Evolutionary conservation across 2,888 invertebrate genomes (phyloP).

Genomic region (Drosophila affinis): DNA sequence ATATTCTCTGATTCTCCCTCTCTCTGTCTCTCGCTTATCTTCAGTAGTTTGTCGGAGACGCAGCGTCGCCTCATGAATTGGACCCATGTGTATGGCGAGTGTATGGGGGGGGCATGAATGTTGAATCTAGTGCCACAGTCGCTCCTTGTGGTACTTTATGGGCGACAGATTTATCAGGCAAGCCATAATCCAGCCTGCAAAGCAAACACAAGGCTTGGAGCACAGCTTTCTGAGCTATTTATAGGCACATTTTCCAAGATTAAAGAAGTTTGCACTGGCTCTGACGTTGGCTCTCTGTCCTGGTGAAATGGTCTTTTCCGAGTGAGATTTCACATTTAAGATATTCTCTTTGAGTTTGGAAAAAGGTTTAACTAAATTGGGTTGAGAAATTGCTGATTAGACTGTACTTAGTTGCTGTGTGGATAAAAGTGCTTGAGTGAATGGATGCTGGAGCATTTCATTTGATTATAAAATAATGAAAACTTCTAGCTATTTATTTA

Average conservation of each 20-base stretch:
- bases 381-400: constrained; percentile 12
- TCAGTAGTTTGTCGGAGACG: constrained; percentile 48
- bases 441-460: background rate
- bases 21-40: constrained; percentile 41
- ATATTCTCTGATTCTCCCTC: constrained; percentile 4
- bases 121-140: constrained; percentile 44
- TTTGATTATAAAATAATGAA: background rate
- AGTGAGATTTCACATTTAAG: constrained; percentile 20
- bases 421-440: background rate
- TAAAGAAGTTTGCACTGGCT: constrained; percentile 32
- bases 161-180: constrained; percentile 59
- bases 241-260: constrained; percentile 45
- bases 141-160: constrained; percentile 54
- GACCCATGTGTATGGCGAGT: constrained; percentile 31
- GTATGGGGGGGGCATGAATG: constrained; percentile 34
- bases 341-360: constrained; percentile 37
- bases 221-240: constrained; percentile 31
- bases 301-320: constrained; percentile 11
- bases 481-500: background rate
- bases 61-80: constrained; percentile 54
- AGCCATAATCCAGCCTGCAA: constrained; percentile 52
- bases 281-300: constrained; percentile 1
- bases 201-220: background rate
- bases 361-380: constrained; percentile 21
- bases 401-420: background rate